Conservation (phyloP, 1,140 invertebrate species). For the Drosophila ogumai region DNA sequence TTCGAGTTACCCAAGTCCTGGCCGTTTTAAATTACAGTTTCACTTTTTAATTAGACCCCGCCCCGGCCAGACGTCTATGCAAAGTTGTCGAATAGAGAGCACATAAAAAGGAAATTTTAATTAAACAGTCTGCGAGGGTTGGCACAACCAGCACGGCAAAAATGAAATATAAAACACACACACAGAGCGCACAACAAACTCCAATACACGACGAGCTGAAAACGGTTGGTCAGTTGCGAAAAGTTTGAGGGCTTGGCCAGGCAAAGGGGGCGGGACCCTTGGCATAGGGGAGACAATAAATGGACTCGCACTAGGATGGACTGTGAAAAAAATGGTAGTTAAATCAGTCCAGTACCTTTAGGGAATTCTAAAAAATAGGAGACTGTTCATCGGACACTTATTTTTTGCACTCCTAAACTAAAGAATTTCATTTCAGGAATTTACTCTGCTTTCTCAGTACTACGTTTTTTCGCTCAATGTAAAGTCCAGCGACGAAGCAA, state of each 20-base stretch:
- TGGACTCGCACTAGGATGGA: constrained; percentile 32
- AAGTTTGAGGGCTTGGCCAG: constrained; percentile 37
- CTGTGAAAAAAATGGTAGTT: not conserved
- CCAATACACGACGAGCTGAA: constrained; percentile 15
- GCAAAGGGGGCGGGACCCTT: constrained; percentile 32
- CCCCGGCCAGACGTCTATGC: constrained; percentile 42
- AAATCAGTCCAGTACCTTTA: no score
- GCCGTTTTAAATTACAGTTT: constrained; percentile 56
- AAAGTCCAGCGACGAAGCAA: constrained; percentile 25
- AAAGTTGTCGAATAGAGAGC: constrained; percentile 48
- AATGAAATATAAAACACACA: constrained; percentile 5
- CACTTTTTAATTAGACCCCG: constrained; percentile 58
- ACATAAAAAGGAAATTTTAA: constrained; percentile 59
- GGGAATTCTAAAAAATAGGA: not conserved
- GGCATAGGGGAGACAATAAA: constrained; percentile 49
- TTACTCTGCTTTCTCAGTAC: not conserved
- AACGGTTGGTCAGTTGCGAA: constrained; percentile 45
- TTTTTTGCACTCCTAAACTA: no score
- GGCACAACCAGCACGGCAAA: constrained; percentile 16
- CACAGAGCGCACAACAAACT: constrained; percentile 21
- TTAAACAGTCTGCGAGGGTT: constrained; percentile 53
- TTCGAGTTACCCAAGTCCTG: constrained; percentile 49
- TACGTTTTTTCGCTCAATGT: constrained; percentile 3
- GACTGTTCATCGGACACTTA: no score
- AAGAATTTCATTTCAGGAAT: not conserved